Evolutionary conservation across 2,888 invertebrate genomes (phyloP), one percentile per base, ranked within the genome.

Genomic region (Diaphora mendica): DNA sequence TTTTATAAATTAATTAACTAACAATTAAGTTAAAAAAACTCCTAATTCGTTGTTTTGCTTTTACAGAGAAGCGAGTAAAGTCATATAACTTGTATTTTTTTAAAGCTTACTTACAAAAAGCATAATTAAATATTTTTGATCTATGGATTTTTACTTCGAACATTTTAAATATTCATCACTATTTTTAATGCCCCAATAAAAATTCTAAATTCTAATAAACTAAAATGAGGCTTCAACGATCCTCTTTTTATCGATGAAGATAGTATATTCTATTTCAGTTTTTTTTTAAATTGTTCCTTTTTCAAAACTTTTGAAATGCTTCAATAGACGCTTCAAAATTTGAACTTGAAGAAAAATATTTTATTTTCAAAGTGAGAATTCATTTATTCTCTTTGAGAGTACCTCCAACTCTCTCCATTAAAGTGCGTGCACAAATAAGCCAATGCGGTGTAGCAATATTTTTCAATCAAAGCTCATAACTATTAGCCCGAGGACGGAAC

Each of bases 391-490:
- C 67, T 8, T 44, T 44, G 67, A 67, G 44, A 8, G 44, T 44
- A 42, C 51, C 30, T 51, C 11, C n/a, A 5, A 20, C 33, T 33
- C 5, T 55, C n/a, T 55, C 26, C 20, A 69, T 59, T 71, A 48
- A 64, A 35, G 30, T 35, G 30, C 64, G 5, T 51, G 44, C 20
- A 70, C 35, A 71, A 51, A 65, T 51, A 35, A 65, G 64, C 64
- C 42, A 33, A 44, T 39, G 67, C 39, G 73, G 69, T 42, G 59
- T 64, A 72, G 82, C 76, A 82, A 88, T 90, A 91, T 91, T 89
- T 91, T 91, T 89, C 89, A 91, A 92, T 92, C 90, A 92, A 82
- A 76, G 77, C 78, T 81, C 82, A 84, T 89, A 88, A 87, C 80
- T 87, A 86, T 88, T 83, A 83, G 78, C 83, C 79, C 78, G 77